Evolutionary conservation across 2,113 vertebrate species (phyloP), one percentile per base, ranked within the genome.

Genomic region (Tor tambroides): DNA sequence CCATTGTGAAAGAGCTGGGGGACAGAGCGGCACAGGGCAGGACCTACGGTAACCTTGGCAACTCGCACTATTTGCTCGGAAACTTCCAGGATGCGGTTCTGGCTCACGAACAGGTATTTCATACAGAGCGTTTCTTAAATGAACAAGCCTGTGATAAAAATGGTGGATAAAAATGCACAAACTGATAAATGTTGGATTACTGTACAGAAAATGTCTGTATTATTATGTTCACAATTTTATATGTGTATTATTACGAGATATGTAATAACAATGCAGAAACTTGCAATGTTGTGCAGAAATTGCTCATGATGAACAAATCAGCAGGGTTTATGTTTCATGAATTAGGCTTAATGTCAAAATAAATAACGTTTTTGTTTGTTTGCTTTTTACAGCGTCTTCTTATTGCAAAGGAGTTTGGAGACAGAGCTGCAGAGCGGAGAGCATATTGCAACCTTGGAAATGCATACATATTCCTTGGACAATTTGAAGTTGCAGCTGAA

Each of bases 381-480:
- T 84, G 54, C 15, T 32, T 74, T 92, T 65, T 21, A 35, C 90
- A 99, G 98, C 96, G 98, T 59, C 96, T 99, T 54, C 95, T 97
- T 28, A 96, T 99, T 90, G 98, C 98, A 51, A 98, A 97, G 93
- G 98, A 99, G 93, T 99, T 99, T 92, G 98, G 98, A 65, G 98
- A 99, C 90, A 95, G 93, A 92, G 96, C 97, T 0, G 98, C 98
- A 0, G 98, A 99, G 93, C 96, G 98, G 94, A 96, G 98, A 93
- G 98, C 98, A 0, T 98, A 98, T 90, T 99, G 97, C 93, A 99
- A 99, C 91, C 96, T 99, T 74, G 98, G 98, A 89, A 99, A 99
- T 17, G 97, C 98, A 7, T 95, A 96, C 92, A 96, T 99, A 89
- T 99, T 99, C 92, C 96, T 99, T 86, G 96, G 96, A 65, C 97